Evolutionary conservation across 2,113 vertebrate species (phyloP), one percentile per base, ranked within the genome.

Genomic region (Leptodactylus fuscus): DNA sequence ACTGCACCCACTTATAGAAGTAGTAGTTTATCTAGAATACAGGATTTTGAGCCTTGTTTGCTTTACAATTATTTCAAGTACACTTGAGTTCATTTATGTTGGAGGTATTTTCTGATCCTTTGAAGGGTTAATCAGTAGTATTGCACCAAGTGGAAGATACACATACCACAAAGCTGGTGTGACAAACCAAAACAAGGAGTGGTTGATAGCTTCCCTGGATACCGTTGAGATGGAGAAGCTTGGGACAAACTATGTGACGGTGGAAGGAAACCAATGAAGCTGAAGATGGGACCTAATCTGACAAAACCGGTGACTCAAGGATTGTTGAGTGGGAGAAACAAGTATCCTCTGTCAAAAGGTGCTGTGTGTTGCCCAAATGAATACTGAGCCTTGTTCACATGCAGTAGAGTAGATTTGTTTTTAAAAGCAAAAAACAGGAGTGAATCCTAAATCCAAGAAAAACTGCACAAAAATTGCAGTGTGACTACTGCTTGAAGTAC

Each of bases 221-320:
- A 83, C 81, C 5, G 81, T 83, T 83, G 67, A 24, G 69, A 22
- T 55, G 69, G 81, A 32, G 51, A 34, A 48, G 81, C 49, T 83
- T 83, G 69, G 34, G 67, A 83, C 81, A 83, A 83, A 73, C 67
- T 83, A 58, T 83, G 6, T 29, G 49, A 38, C 12, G 58, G 81
- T 82, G 48, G 36, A 65, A 51, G 65, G 65, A 32, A 70, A 51
- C 13, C 53, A 29, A 9, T 44, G 53, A 62, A 24, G 58, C 49
- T 32, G 18, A 58, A 24, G 53, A 62, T 38, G 77, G 22, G 34
- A 15, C 36, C 7, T 15, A 65, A 67, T 5, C 62, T 67, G 6
- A 18, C 29, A 18, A 20, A 24, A 16, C 24, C 15, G 34, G 29
- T 12, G 65, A 27, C 27, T 36, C 32, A 49, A 48, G 27, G 29